These are phyloP conservation scores for Troglohyphantes excavatus DNA, from an alignment of 2,888 invertebrate species.

Conservation along the genomic window DNA sequence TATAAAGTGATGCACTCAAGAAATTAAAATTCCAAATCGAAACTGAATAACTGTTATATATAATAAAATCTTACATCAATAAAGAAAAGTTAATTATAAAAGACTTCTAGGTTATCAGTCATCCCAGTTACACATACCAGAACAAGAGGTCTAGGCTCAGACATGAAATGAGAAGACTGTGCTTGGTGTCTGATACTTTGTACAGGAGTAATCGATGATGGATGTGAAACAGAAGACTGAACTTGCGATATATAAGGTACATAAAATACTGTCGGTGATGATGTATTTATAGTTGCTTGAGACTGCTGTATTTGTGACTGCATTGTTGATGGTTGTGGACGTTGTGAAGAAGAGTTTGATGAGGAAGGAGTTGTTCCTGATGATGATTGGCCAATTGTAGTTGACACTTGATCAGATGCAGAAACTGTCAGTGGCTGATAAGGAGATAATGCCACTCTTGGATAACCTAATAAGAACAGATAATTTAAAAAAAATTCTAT, in stretches of 20 bases:
- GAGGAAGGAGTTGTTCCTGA: constrained; percentile 64
- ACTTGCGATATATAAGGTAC: constrained; percentile 79
- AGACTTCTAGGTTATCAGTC: background rate
- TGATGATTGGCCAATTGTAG: constrained; percentile 53
- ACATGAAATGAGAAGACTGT: constrained; percentile 61
- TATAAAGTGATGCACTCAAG: too few species aligned
- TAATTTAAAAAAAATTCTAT: too few species aligned
- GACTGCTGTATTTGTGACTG: constrained; percentile 76
- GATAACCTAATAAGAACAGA: constrained; percentile 19
- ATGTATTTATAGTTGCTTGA: constrained; percentile 74
- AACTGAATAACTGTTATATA: background rate
- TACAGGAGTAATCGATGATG: constrained; percentile 72
- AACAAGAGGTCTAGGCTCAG: constrained; percentile 68
- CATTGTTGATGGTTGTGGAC: constrained; percentile 69
- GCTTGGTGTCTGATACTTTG: constrained; percentile 63
- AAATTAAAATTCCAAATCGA: too few species aligned
- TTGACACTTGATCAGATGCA: constrained; percentile 68
- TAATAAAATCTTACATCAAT: background rate
- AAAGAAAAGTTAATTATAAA: background rate
- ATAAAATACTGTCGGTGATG: constrained; percentile 68
- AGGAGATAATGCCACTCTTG: constrained; percentile 54
- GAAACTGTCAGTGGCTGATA: constrained; percentile 58
- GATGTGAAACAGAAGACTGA: constrained; percentile 80
- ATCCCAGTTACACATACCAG: constrained; percentile 37
- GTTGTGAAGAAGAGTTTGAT: constrained; percentile 69